A percentile compares a stretch with the other conserved stretches of the same genome.
Evolutionary conservation across 2,888 invertebrate genomes (phyloP).

Genomic region (Argyra leucocephala): DNA sequence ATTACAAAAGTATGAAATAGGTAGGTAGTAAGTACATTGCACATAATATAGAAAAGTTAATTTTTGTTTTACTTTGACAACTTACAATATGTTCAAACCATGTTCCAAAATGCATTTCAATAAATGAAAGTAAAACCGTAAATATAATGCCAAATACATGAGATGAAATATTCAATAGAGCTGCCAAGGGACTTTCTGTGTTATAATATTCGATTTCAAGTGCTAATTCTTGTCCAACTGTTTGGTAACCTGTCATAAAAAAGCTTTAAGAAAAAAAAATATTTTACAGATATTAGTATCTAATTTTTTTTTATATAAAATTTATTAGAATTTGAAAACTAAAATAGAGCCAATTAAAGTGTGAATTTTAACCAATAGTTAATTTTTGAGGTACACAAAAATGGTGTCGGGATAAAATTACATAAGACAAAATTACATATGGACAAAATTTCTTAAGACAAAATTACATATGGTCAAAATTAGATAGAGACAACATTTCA

Average conservation of each 20-base stretch:
- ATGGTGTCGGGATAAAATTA: too few species aligned
- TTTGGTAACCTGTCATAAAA: conserved; percentile 65
- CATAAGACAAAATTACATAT: too few species aligned
- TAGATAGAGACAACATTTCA: too few species aligned
- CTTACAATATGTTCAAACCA: conserved; percentile 13
- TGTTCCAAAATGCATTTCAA: conserved; percentile 9
- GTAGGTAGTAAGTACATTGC: neutral
- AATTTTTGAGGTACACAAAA: too few species aligned
- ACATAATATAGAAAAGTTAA: neutral
- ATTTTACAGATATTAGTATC: too few species aligned
- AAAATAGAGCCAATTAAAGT: too few species aligned
- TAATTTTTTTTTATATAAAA: too few species aligned
- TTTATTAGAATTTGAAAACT: too few species aligned
- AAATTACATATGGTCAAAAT: too few species aligned
- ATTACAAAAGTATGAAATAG: neutral
- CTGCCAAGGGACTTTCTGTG: conserved; percentile 59
- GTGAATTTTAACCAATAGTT: too few species aligned
- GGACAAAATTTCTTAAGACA: too few species aligned
- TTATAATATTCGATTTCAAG: conserved; percentile 65
- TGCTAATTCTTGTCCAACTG: conserved; percentile 64
- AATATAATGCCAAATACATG: conserved; percentile 16
- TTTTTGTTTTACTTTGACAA: neutral
- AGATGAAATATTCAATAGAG: conserved; percentile 46
- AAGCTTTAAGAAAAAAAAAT: conserved; percentile 48
- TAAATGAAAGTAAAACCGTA: conserved; percentile 12